Evolutionary conservation across 2,797 vertebrate genomes (phyloP), one percentile per base, ranked within the genome.

Genomic region (Parambassis ranga): DNA sequence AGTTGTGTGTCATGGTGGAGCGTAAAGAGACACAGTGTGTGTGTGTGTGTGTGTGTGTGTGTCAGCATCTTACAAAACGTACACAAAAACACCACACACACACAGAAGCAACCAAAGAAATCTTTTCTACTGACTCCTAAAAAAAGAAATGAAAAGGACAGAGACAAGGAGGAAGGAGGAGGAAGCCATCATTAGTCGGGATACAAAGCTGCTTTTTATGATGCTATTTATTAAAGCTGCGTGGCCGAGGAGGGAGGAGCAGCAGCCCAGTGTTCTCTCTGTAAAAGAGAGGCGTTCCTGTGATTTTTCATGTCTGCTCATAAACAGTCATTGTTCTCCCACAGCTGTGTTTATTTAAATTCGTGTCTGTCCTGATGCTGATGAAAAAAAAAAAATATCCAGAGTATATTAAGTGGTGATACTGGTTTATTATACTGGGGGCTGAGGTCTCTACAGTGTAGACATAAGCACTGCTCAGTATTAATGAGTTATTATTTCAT

Each of bases 321-420:
- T 77, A 80, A 77, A 78, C 32, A 77, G 62, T 72, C 64, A 68
- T 82, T 84, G 82, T 81, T 69, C 61, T 28, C 30, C 65, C 47
- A 63, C 79, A 84, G 72, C 79, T 82, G 85, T 77, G 68, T 82
- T 73, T 77, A 58, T 85, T 77, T 71, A 70, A 77, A 75, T 70
- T 51, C n/a, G n/a, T n/a, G 58, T 53, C 39, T 56, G n/a, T n/a
- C n/a, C n/a, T n/a, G n/a, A n/a, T n/a, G n/a, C n/a, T n/a, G n/a
- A n/a, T n/a, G n/a, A n/a, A n/a, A n/a, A n/a, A n/a, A n/a, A n/a
- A n/a, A n/a, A n/a, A n/a, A n/a, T n/a, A n/a, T n/a, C 65, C 71
- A 65, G 44, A 19, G 56, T 50, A 32, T 49, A 57, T 55, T 30
- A 65, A 39, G 23, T 6, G 3, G 9, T 30, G 39, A 52, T 74